Evolutionary conservation across 2,888 invertebrate species (phyloP).

Genomic region (Xylophagus ater): DNA sequence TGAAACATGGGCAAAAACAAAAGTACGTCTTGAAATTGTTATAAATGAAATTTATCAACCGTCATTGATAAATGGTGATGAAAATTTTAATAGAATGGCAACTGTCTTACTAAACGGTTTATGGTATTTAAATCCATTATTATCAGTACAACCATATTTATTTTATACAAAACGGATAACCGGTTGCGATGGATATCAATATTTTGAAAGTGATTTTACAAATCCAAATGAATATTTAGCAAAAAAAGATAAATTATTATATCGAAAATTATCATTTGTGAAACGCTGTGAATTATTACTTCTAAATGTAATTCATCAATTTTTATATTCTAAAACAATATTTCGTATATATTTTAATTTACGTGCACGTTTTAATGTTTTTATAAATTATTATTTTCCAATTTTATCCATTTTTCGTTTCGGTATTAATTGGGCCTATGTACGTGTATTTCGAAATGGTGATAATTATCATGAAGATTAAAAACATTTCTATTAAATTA

Average conservation of each 20-base stretch:
- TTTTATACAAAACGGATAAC: slow-evolving; percentile 42
- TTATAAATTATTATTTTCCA: slow-evolving; percentile 51
- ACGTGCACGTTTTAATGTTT: slow-evolving; percentile 44
- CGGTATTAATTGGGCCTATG: slow-evolving; percentile 45
- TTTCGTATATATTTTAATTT: slow-evolving; percentile 47
- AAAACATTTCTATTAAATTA: slow-evolving; percentile 1
- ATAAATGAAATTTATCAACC: slow-evolving; percentile 46
- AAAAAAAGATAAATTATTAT: slow-evolving; percentile 5
- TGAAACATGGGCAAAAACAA: slow-evolving; percentile 47
- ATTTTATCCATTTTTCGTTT: slow-evolving; percentile 51
- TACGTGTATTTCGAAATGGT: slow-evolving; percentile 43
- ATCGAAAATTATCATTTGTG: slow-evolving; percentile 7
- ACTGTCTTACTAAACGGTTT: slow-evolving; percentile 49
- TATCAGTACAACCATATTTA: slow-evolving; percentile 43
- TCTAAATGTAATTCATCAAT: slow-evolving; percentile 11
- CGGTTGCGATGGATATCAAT: slow-evolving; percentile 41
- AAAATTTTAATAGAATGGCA: slow-evolving; percentile 51
- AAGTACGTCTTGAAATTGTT: slow-evolving; percentile 35
- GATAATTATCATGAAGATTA: slow-evolving; percentile 4
- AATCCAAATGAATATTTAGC: neutral
- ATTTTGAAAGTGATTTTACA: slow-evolving; percentile 22
- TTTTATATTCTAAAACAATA: slow-evolving; percentile 34
- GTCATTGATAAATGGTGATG: slow-evolving; percentile 43
- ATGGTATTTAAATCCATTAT: slow-evolving; percentile 49
- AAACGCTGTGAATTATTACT: slow-evolving; percentile 13